phyloP scores from a whole-genome alignment of 2,888 invertebrate species.

The Eurytoma adleriae region DNA sequence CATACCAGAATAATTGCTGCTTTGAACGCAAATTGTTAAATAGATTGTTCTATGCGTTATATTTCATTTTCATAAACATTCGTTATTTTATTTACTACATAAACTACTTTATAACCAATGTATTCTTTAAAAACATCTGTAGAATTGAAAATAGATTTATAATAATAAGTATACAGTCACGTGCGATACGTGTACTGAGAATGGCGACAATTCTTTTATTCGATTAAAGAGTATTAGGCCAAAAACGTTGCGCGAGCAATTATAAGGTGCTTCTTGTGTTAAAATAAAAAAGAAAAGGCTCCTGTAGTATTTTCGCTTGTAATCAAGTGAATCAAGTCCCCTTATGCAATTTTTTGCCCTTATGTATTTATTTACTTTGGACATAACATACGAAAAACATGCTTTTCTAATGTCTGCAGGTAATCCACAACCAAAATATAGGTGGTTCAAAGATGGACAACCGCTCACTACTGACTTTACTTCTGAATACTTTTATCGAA shows the following conservation, averaged over 20 bases:
- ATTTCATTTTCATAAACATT: no score
- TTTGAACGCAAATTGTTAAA: no score
- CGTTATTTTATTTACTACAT: no score
- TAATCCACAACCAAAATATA: slow-evolving; percentile 93
- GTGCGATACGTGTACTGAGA: not conserved
- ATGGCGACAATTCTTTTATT: not conserved
- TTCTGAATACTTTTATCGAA: slow-evolving; percentile 87
- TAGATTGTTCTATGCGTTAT: no score
- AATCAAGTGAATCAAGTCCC: not conserved
- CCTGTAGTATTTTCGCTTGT: not conserved
- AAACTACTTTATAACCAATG: no score
- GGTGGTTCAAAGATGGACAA: slow-evolving; percentile 92
- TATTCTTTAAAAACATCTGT: no score
- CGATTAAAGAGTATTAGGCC: not conserved
- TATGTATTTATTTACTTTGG: not conserved
- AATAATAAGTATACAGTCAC: not conserved
- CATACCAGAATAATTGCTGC: no score
- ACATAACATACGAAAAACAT: not conserved
- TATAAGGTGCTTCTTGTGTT: not conserved
- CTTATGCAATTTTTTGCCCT: not conserved
- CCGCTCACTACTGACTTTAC: slow-evolving; percentile 88
- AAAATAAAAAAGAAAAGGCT: not conserved
- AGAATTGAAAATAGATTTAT: not conserved
- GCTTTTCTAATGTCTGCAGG: slow-evolving; percentile 78
- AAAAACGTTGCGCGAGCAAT: not conserved